phyloP scores from a whole-genome alignment of 2,113 vertebrate genomes.

The Macrotis lagotis region DNA sequence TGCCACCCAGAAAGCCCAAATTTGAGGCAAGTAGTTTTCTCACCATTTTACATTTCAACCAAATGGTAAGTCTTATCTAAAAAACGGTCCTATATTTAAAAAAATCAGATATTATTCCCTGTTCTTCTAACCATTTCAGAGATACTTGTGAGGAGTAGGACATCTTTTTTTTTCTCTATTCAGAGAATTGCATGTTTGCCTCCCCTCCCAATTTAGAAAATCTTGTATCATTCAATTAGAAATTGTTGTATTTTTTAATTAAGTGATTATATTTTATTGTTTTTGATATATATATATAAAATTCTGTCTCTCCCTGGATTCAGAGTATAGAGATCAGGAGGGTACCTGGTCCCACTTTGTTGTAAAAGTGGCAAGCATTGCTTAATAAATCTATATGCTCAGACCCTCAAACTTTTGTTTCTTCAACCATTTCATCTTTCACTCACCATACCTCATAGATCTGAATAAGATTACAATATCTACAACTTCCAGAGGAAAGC shows the following conservation, averaged over 20 bases:
- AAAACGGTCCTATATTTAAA: background rate
- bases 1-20: background rate
- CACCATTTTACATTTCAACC: background rate
- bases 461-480: background rate
- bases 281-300: background rate
- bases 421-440: background rate
- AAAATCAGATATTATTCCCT: background rate
- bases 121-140: background rate
- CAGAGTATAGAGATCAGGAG: background rate
- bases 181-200: background rate
- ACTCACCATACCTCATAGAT: background rate
- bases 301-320: background rate
- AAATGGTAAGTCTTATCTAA: no score
- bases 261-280: background rate
- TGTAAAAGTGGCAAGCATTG: background rate
- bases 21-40: background rate
- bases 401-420: background rate
- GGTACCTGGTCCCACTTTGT: background rate
- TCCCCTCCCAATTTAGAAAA: background rate
- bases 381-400: background rate
- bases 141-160: background rate
- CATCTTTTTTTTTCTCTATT: background rate
- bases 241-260: background rate
- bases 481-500: background rate
- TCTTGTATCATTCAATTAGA: background rate